These are phyloP conservation scores for Chionomys nivalis DNA, from an alignment of 2,113 vertebrate species.

Conservation along the genomic window DNA sequence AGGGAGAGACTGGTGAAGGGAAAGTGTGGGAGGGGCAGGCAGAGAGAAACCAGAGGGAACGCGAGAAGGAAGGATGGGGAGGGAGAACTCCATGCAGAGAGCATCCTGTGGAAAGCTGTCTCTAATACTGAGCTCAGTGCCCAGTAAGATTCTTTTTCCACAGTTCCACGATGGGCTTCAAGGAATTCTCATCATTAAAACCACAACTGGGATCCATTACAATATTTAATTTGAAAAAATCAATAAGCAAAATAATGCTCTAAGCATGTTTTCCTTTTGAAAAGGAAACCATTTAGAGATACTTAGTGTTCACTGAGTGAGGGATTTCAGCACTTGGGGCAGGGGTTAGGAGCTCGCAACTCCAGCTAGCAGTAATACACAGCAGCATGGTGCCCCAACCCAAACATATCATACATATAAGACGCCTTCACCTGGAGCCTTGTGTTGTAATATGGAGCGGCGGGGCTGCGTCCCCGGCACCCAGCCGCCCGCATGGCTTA, in stretches of 20 bases:
- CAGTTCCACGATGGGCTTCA: background rate
- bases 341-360: fast-evolving
- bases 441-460: too few relatives aligned
- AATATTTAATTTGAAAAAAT: constrained; percentile 54
- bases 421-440: background rate
- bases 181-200: constrained; percentile 7
- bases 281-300: constrained; percentile 19
- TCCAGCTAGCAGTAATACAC: background rate
- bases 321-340: background rate
- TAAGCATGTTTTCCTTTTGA: constrained; percentile 28
- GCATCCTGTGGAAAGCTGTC: background rate
- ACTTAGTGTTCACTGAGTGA: background rate
- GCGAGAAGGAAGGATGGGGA: background rate
- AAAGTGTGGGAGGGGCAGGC: background rate
- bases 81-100: background rate
- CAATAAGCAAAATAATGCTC: constrained; percentile 4
- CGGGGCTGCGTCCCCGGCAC: too few relatives aligned
- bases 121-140: background rate
- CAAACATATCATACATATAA: background rate
- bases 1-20: background rate
- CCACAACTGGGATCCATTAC: background rate
- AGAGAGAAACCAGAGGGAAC: too few relatives aligned
- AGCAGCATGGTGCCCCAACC: background rate
- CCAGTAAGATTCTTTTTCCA: background rate
- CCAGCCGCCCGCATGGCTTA: too few relatives aligned